Conservation (phyloP, 2,113 vertebrate species). For the Potamarius usumacintae region DNA sequence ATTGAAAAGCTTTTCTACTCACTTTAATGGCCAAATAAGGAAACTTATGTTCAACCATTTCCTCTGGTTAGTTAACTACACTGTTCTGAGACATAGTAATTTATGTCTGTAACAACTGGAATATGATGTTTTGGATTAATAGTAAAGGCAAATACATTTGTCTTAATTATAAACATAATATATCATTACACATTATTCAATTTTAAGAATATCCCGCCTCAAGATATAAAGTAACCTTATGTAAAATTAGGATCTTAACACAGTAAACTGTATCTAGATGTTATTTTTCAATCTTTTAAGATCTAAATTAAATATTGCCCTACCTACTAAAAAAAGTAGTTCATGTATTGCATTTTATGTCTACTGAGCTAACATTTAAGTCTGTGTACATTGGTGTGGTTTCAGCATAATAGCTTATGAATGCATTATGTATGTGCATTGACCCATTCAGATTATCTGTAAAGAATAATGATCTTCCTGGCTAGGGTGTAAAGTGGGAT, state of each 20-base stretch:
- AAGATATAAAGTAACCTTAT: not conserved
- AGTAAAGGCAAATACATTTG: not conserved
- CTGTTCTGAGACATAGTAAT: not conserved
- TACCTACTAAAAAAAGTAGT: not conserved
- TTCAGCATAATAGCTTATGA: constrained; percentile 48
- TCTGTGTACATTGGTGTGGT: constrained; percentile 49
- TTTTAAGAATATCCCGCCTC: not conserved
- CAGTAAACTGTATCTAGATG: not conserved
- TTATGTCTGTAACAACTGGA: not conserved
- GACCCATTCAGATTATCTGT: constrained; percentile 63
- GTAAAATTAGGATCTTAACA: not conserved
- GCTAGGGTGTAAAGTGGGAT: constrained; percentile 45
- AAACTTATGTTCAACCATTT: not conserved
- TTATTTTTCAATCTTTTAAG: not conserved
- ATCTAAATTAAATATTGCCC: not conserved
- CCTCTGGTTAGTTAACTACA: not conserved
- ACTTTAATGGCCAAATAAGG: not conserved
- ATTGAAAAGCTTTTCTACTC: not conserved
- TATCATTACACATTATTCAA: not conserved
- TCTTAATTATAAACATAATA: not conserved
- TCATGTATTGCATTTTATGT: not conserved
- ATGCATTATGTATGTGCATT: constrained; percentile 54
- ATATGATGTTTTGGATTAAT: not conserved
- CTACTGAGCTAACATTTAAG: not conserved
- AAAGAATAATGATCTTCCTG: constrained; percentile 61